Conservation (phyloP, 2,113 vertebrate species). For the Tyto alba region DNA sequence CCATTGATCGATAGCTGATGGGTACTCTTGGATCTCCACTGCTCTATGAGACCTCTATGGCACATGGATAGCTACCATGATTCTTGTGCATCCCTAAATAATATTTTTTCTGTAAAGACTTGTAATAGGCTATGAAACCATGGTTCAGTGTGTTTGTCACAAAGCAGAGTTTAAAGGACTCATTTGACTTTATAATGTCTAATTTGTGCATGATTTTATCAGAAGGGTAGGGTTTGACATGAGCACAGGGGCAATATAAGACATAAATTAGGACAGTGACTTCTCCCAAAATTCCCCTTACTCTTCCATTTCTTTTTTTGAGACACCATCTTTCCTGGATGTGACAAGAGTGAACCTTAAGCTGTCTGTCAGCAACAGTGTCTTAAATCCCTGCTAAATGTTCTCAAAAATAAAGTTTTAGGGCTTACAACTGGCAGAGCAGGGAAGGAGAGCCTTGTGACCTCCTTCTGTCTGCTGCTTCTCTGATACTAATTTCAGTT, state of each 20-base stretch:
- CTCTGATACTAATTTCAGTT: constrained; percentile 28
- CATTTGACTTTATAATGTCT: constrained; percentile 57
- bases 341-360: neutral
- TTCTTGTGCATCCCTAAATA: neutral
- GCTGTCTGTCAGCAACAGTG: neutral
- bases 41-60: neutral
- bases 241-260: constrained; percentile 41
- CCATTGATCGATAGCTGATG: neutral
- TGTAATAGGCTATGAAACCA: neutral
- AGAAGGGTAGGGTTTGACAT: constrained; percentile 20
- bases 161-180: constrained; percentile 37
- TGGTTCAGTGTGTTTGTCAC: constrained; percentile 19
- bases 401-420: constrained; percentile 14
- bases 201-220: constrained; percentile 44
- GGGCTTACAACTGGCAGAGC: neutral
- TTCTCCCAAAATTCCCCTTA: constrained; percentile 20
- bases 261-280: constrained; percentile 34
- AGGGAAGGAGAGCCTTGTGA: neutral
- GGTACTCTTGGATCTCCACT: neutral
- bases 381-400: constrained; percentile 23
- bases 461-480: constrained; percentile 4
- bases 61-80: neutral
- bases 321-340: neutral
- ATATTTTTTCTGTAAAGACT: constrained; percentile 6
- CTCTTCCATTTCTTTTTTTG: constrained; percentile 21